Base-by-base conservation (phyloP, 1,140 invertebrate genomes). In the Brachystomella parvula region DNA sequence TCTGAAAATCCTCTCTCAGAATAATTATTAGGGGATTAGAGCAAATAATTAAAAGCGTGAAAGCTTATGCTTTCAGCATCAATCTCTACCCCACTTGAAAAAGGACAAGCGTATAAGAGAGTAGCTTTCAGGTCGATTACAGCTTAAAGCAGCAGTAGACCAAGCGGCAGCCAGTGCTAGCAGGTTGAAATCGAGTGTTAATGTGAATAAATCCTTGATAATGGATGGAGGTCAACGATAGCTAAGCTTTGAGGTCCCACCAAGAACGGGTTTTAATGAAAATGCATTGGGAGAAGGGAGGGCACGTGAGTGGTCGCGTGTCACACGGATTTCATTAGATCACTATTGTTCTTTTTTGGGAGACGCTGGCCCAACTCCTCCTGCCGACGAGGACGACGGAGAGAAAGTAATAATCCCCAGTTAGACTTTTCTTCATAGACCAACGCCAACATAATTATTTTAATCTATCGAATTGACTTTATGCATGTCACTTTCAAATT, bases 251-350 rank as follows among this genome's bases (percentile, higher is more conserved):
- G n/a, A n/a, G 63, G 63, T 71, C 69, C 59, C 69, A 71, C 57
- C 69, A 71, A 66, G 63, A 56, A 66, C 63, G 61, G 26, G 59
- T 60, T 61, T 67, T 65, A 61, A 65, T 66, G 61, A 53, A 66
- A 70, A 70, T 66, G 64, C 35, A 66, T 60, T 66, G 44, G 49
- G 57, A 58, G 30, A 19, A 32, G 15, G 39, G 56, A 29, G 26
- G 59, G 67, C 70, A 69, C 70, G 70, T 71, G 70, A 53, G 35
- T 31, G 65, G 67, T 71, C 70, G 67, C 67, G 70, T 71, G 70
- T 33, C 70, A 19, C 28, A 17, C 56, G 61, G 44, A 69, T 71
- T 71, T 71, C 67, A 66, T 67, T 67, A 66, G 64, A 64, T 61
- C 30, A 35, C 65, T 58, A 66, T 70, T 70, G 68, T 70, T 58